Evolutionary conservation across 2,888 invertebrate species (phyloP), one percentile per base, ranked within the genome.

Genomic region (Camptogramma bilineatum): DNA sequence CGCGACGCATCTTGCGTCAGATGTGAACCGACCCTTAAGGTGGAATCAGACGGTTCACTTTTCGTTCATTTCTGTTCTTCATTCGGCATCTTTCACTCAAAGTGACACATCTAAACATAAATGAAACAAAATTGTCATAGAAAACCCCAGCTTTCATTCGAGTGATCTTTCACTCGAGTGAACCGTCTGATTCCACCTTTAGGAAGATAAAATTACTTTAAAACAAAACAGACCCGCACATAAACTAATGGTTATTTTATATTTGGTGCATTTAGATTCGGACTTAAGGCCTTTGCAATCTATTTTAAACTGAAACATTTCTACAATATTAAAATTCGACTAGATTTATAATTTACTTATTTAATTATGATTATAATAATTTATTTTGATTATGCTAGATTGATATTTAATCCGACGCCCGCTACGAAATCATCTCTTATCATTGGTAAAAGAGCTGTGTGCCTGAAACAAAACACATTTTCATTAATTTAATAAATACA

Each of bases 381-480:
- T 65, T 19, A 58, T 68, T 53, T 60, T 63, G 66, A 84, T 89
- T 92, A 93, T 74, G 94, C 94, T 88, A 94, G 79, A 76, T 94
- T 93, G 82, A 93, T 93, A 82, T 93, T 93, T 54, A 93, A 90
- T n/a, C 93, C 95, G 46, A 95, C 94, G 64, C 95, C 95, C 53
- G 95, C 92, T 72, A 95, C 94, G 83, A 95, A 95, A 74, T 95
- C 95, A 75, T 95, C 95, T 72, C 95, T 89, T 83, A 95, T 93
- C 74, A 95, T 92, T 69, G 95, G 95, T 78, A 95, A 93, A 73
- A 95, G 90, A 78, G 95, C 90, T 74, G 95, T 86, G 85, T 95
- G 95, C 85, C 95, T 95, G 94, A 19, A 94, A 94, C 82, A 87
- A 81, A 71, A 65, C 5, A 13, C 2, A 39, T 39, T 13, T 13